phyloP scores from a whole-genome alignment of 2,888 invertebrate genomes.

The Tiphia femorata region DNA sequence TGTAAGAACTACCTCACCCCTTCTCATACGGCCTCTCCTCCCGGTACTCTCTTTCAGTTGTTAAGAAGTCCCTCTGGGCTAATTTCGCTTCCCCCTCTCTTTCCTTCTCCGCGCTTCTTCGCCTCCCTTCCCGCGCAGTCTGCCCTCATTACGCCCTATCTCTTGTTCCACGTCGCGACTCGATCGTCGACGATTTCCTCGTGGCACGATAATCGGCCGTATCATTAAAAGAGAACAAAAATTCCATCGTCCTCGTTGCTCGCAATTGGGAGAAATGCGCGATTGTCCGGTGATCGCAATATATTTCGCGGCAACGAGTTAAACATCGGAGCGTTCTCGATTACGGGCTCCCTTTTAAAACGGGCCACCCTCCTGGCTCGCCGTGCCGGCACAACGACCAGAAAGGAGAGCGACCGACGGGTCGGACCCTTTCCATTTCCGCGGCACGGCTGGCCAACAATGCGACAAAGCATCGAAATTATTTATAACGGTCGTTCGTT shows the following conservation, averaged over 20 bases:
- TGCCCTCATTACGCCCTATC: conserved; percentile 15
- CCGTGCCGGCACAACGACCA: neutral
- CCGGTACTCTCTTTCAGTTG: conserved; percentile 59
- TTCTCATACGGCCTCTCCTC: conserved; percentile 35
- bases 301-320: neutral
- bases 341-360: too few species aligned
- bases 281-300: neutral
- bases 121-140: conserved; percentile 19
- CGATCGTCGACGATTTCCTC: conserved; percentile 31
- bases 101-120: neutral
- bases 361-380: neutral
- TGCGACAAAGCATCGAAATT: conserved; percentile 46
- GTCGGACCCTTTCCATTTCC: conserved; percentile 23
- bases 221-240: too few species aligned
- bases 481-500: conserved; percentile 62
- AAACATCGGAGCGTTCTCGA: neutral
- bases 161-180: conserved; percentile 27
- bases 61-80: conserved; percentile 68
- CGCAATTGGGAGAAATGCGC: too few species aligned
- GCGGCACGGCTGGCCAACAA: conserved; percentile 31
- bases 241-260: neutral
- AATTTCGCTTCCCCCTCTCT: conserved; percentile 51
- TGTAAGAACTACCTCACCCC: conserved; percentile 54
- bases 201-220: too few species aligned
- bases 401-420: neutral